Conservation (phyloP, 2,888 invertebrate genomes). For the Itoplectis maculator region DNA sequence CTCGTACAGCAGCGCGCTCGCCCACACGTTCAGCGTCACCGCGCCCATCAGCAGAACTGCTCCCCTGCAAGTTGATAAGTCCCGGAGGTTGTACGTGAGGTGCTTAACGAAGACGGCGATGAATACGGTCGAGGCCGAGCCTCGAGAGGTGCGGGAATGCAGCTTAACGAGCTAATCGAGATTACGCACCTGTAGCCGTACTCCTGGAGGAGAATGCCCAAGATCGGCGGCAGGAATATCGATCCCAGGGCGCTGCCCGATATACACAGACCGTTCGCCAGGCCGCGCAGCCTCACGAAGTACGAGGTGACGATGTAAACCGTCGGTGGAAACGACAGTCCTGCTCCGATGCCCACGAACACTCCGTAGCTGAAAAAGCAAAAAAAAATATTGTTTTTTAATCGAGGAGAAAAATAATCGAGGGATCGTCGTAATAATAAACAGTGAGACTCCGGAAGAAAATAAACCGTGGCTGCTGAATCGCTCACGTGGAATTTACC, state of each 20-base stretch:
- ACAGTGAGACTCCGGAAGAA: background rate
- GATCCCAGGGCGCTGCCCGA: constrained; percentile 95
- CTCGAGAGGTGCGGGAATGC: background rate
- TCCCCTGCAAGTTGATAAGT: constrained; percentile 86
- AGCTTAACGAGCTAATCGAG: background rate
- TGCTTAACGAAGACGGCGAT: background rate
- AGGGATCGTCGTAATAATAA: too few relatives aligned
- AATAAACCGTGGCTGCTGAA: too few relatives aligned
- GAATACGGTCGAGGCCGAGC: background rate
- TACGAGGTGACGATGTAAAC: constrained; percentile 96
- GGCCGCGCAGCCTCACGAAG: constrained; percentile 91
- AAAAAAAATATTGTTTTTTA: too few relatives aligned
- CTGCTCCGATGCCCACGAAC: constrained; percentile 93
- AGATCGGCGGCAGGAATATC: constrained; percentile 92
- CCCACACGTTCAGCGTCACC: constrained; percentile 93
- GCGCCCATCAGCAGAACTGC: constrained; percentile 93
- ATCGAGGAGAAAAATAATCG: too few relatives aligned
- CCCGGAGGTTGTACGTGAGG: background rate
- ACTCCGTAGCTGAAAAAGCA: constrained; percentile 90
- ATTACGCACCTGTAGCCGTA: constrained; percentile 92
- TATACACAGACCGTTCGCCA: constrained; percentile 95
- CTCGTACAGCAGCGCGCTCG: constrained; percentile 93
- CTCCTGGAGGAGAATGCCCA: constrained; percentile 89
- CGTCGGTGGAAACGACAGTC: constrained; percentile 94
- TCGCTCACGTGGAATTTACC: constrained; percentile 85